Percentiles rank a stretch among this genome's conserved stretches.
Evolutionary conservation across 2,797 vertebrate genomes (phyloP).

Genomic region (Zenarchopterus dispar): DNA sequence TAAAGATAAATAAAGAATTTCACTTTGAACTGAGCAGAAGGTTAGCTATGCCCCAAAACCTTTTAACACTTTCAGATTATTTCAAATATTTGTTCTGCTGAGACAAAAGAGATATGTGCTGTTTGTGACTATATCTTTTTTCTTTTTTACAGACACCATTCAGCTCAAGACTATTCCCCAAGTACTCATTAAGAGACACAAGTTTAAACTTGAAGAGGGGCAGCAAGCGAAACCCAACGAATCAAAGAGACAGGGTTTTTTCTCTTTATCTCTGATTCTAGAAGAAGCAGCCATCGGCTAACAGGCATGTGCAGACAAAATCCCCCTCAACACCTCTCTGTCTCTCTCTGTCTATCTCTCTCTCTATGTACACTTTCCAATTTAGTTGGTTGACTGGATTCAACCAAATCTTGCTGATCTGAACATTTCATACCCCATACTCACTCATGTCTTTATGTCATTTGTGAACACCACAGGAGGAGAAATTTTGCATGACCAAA

Average conservation of each 20-base stretch:
- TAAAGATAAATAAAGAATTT: slow-evolving; percentile 17
- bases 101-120: slow-evolving; percentile 23
- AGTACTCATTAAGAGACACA: slow-evolving; percentile 72
- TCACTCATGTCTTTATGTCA: too few species aligned
- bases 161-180: slow-evolving; percentile 43
- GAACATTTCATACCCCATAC: too few species aligned
- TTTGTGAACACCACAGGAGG: too few species aligned
- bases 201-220: slow-evolving; percentile 71
- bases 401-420: too few species aligned
- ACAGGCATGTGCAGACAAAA: slow-evolving; percentile 70
- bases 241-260: slow-evolving; percentile 44
- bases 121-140: slow-evolving; percentile 25
- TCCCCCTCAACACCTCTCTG: slow-evolving; percentile 27
- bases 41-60: slow-evolving; percentile 11
- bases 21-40: slow-evolving; percentile 25
- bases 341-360: too few species aligned
- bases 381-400: too few species aligned
- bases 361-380: too few species aligned
- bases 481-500: too few species aligned
- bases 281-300: slow-evolving; percentile 55
- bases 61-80: background rate
- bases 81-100: slow-evolving; percentile 19
- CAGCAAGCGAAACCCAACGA: slow-evolving; percentile 62
- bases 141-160: slow-evolving; percentile 24
- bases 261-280: slow-evolving; percentile 46